A percentile compares a stretch with the other conserved stretches of the same genome.
Evolutionary conservation across 2,888 invertebrate genomes (phyloP).

Genomic region (Tyria jacobaeae): DNA sequence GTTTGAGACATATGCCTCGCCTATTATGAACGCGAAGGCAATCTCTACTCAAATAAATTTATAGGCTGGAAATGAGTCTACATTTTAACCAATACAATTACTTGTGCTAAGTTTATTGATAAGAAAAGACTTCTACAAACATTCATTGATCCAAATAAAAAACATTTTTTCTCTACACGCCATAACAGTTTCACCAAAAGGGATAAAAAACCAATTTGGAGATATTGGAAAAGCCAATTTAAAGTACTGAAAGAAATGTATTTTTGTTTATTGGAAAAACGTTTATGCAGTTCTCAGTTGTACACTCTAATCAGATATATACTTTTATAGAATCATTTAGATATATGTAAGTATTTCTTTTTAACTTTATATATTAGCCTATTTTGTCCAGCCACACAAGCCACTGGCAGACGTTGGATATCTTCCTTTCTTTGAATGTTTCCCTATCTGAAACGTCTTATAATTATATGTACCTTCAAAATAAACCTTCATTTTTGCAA

Average conservation of each 20-base stretch:
- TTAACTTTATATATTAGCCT: not conserved
- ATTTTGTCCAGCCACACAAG: no score
- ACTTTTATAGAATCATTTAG: not conserved
- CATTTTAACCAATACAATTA: conserved; percentile 21
- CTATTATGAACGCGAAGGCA: no score
- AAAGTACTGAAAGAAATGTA: conserved; percentile 27
- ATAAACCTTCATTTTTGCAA: not conserved
- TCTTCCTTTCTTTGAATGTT: not conserved
- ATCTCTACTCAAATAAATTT: not conserved
- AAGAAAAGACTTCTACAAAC: conserved; percentile 36
- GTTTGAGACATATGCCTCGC: no score
- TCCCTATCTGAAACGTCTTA: not conserved
- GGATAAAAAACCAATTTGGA: conserved; percentile 47
- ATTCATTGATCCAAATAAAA: conserved; percentile 55
- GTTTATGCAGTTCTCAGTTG: not conserved
- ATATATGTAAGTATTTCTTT: not conserved
- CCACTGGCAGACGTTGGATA: not conserved
- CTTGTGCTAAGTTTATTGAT: conserved; percentile 23
- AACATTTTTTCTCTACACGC: conserved; percentile 45
- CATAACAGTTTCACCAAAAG: no score
- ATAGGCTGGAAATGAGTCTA: not conserved
- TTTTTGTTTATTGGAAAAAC: conserved; percentile 23
- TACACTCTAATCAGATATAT: not conserved
- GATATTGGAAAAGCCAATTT: conserved; percentile 46
- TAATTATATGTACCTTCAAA: not conserved